Base-by-base conservation (phyloP, 2,888 invertebrate genomes). In the Chalcis sispes region DNA sequence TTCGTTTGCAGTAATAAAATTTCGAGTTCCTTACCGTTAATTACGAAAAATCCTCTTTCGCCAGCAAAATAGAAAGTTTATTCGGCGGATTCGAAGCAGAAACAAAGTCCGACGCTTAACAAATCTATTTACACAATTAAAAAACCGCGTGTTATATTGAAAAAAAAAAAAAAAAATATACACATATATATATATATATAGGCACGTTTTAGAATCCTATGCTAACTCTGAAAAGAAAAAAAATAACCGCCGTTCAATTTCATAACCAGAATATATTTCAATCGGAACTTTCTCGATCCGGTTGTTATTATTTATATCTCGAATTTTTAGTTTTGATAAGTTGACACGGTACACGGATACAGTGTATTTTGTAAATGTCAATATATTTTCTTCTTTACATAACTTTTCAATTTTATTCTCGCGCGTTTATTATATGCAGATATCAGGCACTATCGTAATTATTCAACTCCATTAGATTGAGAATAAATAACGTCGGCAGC, bases 11-110 rank as follows among this genome's bases (percentile, higher is more conserved):
- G 15, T 42, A 42, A 42, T 42, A 23, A 7, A 56, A 15, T 27
- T n/a, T 54, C 54, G 13, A 58, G 29, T 69, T 69, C 58, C 67
- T 46, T 25, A 25, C 58, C 46, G 5, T 23, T 58, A 58, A 69
- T 69, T 69, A 32, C 67, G 67, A 58, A 69, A 69, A 58, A 58
- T 18, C 54, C 15, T 48, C 48, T 58, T 48, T 42, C 56, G 20
- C n/a, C n/a, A 69, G 67, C 67, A 32, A 69, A 69, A 46, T 69
- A 69, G 67, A 69, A 69, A 69, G 67, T 69, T 46, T 1, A 69
- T 46, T 58, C 58, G n/a, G 23, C 67, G 56, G 42, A 67, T 15
- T 46, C 29, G 42, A n/a, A 56, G 15, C 2, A 40, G n/a, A 25
- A 46, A 15, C 25, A 54, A n/a, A 27, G 66, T 42, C 25, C 42